A percentile compares a stretch with the other conserved stretches of the same genome.
phyloP scores from a whole-genome alignment of 2,888 invertebrate genomes.

The Himalopsyche tibetana region DNA sequence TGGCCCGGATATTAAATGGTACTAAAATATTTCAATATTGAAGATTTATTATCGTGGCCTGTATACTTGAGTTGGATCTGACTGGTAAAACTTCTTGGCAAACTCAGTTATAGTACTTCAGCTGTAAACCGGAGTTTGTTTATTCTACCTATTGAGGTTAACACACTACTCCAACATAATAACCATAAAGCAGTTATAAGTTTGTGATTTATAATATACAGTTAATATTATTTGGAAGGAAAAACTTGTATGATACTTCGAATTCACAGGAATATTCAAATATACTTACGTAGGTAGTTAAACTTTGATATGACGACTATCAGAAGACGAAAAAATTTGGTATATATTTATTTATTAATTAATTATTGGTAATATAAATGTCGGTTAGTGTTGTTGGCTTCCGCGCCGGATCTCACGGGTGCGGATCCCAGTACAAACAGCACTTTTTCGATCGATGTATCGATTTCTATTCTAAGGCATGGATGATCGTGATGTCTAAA shows the following conservation, averaged over 20 bases:
- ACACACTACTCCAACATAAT: constrained; percentile 8
- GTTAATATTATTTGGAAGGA: not conserved
- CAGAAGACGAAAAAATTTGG: too few species aligned
- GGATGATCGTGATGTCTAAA: too few species aligned
- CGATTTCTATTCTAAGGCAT: too few species aligned
- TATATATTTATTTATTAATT: too few species aligned
- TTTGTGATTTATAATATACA: constrained; percentile 6
- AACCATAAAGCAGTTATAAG: constrained; percentile 36
- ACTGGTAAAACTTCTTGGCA: constrained; percentile 21
- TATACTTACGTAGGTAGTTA: too few species aligned
- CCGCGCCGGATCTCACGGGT: too few species aligned
- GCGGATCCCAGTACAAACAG: too few species aligned
- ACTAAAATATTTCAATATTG: constrained; percentile 23
- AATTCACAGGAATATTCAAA: too few species aligned
- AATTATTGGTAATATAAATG: too few species aligned
- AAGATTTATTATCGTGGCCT: constrained; percentile 35
- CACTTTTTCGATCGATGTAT: too few species aligned
- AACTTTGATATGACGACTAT: too few species aligned
- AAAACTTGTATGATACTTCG: not conserved
- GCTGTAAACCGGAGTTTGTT: constrained; percentile 28
- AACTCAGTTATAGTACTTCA: not conserved
- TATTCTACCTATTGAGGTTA: constrained; percentile 20
- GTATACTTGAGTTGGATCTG: not conserved
- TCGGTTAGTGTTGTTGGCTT: too few species aligned
- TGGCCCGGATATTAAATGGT: not conserved